Evolutionary conservation across 2,113 vertebrate genomes (phyloP).

Genomic region (Cephalopterus ornatus): DNA sequence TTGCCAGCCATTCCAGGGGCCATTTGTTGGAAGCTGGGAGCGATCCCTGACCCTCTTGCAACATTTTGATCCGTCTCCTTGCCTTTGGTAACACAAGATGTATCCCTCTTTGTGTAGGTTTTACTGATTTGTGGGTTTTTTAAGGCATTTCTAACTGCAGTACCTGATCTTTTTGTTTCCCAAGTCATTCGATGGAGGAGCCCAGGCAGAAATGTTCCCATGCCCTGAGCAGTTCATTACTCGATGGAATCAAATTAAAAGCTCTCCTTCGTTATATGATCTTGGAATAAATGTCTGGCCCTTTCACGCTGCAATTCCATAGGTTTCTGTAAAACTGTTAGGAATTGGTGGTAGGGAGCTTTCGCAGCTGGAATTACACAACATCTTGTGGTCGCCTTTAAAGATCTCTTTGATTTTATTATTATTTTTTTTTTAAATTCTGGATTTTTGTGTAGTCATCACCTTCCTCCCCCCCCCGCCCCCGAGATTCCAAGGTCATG

Average conservation of each 20-base stretch:
- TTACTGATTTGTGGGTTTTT: neutral
- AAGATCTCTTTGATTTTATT: neutral
- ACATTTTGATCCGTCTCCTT: neutral
- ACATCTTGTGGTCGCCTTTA: neutral
- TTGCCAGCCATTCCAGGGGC: neutral
- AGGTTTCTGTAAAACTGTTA: neutral
- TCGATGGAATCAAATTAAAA: neutral
- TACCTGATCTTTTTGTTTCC: neutral
- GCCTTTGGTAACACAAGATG: neutral
- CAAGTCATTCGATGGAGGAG: neutral
- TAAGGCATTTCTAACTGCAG: neutral
- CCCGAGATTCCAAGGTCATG: neutral
- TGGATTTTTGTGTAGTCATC: neutral
- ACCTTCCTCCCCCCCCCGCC: neutral
- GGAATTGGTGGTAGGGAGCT: fast-evolving
- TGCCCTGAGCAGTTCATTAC: neutral
- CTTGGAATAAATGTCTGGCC: neutral
- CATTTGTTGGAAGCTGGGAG: neutral
- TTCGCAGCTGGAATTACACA: neutral
- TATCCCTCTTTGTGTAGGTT: neutral
- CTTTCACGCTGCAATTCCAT: neutral
- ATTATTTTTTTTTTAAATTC: neutral
- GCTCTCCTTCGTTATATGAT: neutral
- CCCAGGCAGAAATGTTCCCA: neutral
- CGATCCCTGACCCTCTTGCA: neutral